phyloP scores from a whole-genome alignment of 2,797 vertebrate genomes.

The Amblyopsis hoosieri region DNA sequence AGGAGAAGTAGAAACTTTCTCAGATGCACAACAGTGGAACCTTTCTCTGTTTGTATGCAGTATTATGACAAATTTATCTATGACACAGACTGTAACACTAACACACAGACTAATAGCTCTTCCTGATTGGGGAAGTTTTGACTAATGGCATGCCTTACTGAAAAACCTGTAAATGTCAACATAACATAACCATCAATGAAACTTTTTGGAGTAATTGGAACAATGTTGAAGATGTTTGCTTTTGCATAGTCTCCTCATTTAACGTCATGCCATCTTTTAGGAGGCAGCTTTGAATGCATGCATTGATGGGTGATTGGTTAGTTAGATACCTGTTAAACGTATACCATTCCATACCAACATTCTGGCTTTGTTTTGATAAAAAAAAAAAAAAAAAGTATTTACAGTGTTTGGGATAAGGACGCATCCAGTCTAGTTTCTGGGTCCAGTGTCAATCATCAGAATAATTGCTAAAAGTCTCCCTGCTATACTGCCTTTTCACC shows the following conservation, averaged over 20 bases:
- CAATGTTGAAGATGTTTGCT: slow-evolving; percentile 34
- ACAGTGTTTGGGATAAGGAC: slow-evolving; percentile 15
- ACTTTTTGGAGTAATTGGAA: slow-evolving; percentile 41
- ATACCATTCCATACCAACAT: slow-evolving; percentile 11
- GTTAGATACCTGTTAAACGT: slow-evolving; percentile 35
- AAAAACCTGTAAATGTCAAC: slow-evolving; percentile 46
- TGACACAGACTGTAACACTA: slow-evolving; percentile 36
- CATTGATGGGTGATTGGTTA: slow-evolving; percentile 27
- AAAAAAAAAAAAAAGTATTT: not conserved
- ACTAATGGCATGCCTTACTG: slow-evolving; percentile 60
- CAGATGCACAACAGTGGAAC: slow-evolving; percentile 19
- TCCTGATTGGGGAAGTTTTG: slow-evolving; percentile 12
- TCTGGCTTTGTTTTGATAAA: slow-evolving; percentile 7
- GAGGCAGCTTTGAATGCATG: slow-evolving; percentile 23
- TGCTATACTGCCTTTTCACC: slow-evolving; percentile 18
- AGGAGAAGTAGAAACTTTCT: slow-evolving; percentile 24
- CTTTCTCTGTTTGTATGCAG: slow-evolving; percentile 22
- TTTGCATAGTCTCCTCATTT: not conserved
- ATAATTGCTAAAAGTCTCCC: slow-evolving; percentile 25
- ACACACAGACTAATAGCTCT: slow-evolving; percentile 28
- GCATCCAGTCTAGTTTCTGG: not conserved
- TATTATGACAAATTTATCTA: slow-evolving; percentile 11
- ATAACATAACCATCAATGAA: slow-evolving; percentile 42
- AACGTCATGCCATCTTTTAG: slow-evolving; percentile 19
- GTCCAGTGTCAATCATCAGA: slow-evolving; percentile 4